Evolutionary conservation across 2,888 invertebrate species (phyloP), one percentile per base, ranked within the genome.

Genomic region (Tanaodytes sp.): DNA sequence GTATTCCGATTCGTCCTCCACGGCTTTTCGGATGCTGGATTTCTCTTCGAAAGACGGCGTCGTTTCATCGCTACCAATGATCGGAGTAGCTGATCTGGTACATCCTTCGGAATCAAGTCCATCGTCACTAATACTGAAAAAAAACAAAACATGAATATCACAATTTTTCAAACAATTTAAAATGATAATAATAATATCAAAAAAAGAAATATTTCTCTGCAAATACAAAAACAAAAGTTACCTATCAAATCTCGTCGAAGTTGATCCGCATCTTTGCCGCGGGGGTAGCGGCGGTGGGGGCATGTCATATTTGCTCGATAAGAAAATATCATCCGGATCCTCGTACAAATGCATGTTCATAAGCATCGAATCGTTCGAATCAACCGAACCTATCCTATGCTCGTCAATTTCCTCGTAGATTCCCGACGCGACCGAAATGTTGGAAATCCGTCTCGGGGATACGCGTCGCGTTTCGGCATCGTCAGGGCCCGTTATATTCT

Each of bases 321-420:
- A 76, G 27, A 84, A 77, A 9, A 86, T 64, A 16, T 86, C 85
- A 19, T 84, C 76, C 1, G 86, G 86, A 71, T 86, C 85, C 73
- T 87, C 86, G 66, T 78, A 81, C 0, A 79, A 65, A 59, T 79
- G 77, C 2, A 79, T 33, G 12, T 45, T 45, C 54, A 55, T 49
- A 0, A 64, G 27, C n/a, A 64, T 43, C 8, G 68, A 68, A 62
- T 68, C 51, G 23, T 65, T 33, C 36, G 72, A 59, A 42, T 65
- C 59, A 42, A 70, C 37, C 27, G 40, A 20, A 36, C 58, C 68
- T 8, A 68, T 33, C 2, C 8, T 15, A 6, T 54, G 63, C 23
- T 90, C 91, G 0, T 88, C 83, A 70, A 91, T 91, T 84, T 91
- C 91, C 78, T 91, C 91, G 82, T 91, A 91, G 73, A 91, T 89